Base-by-base conservation (phyloP, 2,888 invertebrate genomes). In the Drosophila prostipennis region DNA sequence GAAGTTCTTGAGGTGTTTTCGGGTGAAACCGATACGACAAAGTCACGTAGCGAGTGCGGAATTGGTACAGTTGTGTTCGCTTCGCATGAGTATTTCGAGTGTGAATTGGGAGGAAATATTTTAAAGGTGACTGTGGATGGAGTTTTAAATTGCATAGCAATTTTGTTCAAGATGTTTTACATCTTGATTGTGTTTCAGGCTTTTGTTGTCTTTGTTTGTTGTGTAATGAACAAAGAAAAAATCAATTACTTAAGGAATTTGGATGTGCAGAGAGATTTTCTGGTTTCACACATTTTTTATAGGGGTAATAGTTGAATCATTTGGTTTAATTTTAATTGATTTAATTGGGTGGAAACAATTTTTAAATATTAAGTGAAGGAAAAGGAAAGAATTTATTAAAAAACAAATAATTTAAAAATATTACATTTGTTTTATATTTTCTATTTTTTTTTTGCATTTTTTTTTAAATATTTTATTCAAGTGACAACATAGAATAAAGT, bases 51-150 rank as follows among this genome's bases (percentile, higher is more conserved):
- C 4, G 5, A 26, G 39, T 29, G 11, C 32, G 26, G 5, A 58
- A 51, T 71, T 42, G 8, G 87, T 83, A 87, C 85, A 87, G 83
- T 84, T 86, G 75, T 61, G 73, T 34, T n/a, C 59, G 42, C 69
- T 34, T 16, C 55, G 42, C 36, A 49, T 29, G 61, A 10, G 51
- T 37, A 29, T 54, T 19, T 7, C 3, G 34, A 16, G 34, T 51
- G 23, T 36, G 1, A 36, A 51, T n/a, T 23, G 11, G 10, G 57
- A 55, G 16, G n/a, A n/a, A 10, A 46, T 32, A 14, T 3, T 29
- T 46, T 6, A 16, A 6, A n/a, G 11, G 29, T 10, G 29, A 49
- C 11, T 32, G 11, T 32, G 49, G 39, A 42, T 2, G 14, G 6
- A 29, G 2, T 29, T 16, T 42, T 32, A 14, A 19, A 42, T 11